Evolutionary conservation across 2,888 invertebrate species (phyloP), one percentile per base, ranked within the genome.

Genomic region (Yponomeuta plumbellus): DNA sequence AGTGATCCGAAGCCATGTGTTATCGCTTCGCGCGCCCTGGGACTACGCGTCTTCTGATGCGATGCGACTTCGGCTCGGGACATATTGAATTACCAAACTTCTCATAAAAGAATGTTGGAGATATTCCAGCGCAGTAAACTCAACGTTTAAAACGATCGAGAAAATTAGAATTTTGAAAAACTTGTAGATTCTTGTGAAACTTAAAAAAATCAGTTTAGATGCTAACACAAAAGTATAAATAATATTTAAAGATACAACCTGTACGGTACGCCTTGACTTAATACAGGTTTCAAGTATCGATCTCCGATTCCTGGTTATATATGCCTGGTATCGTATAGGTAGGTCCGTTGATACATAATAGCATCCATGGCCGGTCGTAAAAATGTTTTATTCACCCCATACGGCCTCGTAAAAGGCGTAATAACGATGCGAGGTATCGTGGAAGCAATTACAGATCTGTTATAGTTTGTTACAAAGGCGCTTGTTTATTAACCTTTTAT

Each of bases 381-480:
- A 90, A 89, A 90, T 90, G 91, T 88, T 91, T 91, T 90, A 91
- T 90, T 89, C 89, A 85, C 89, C 90, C 90, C 89, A 89, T 90
- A 89, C 90, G 88, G 87, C 86, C 85, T 90, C 91, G 91, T 91
- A 89, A 91, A 91, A 89, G 88, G 85, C 86, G 91, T 91, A 90
- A 91, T 91, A 90, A 91, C 89, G 88, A 85, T 84, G 86, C 88
- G 81, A 90, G 90, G 90, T 86, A 90, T 89, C 88, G 90, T 86
- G 85, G 86, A 88, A 88, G 88, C 91, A 91, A 91, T 91, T 91
- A 91, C 90, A 82, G 88, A 91, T 90, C 91, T 90, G 90, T 90
- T 90, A 91, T 90, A 91, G 91, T 90, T 90, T 90, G 91, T 90
- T 88, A 90, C 91, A 88, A 90, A 87, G 87, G 88, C 86, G 86